phyloP scores from a whole-genome alignment of 1,140 invertebrate species.

The Drosophila truncata region DNA sequence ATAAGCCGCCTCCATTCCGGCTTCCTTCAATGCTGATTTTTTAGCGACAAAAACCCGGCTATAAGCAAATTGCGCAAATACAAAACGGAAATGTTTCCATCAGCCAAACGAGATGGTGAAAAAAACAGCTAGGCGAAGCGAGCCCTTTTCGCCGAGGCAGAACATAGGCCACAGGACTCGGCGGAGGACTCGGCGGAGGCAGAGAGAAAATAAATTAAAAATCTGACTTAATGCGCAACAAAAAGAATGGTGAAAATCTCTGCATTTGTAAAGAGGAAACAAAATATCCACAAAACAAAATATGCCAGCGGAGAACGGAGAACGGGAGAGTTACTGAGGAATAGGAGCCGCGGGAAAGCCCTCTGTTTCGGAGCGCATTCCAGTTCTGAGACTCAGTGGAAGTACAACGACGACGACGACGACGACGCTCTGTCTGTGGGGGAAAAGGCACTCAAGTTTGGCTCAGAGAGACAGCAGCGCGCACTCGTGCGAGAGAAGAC shows the following conservation, averaged over 20 bases:
- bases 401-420: slow-evolving; percentile 56
- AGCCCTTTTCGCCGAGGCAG: slow-evolving; percentile 14
- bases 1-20: neutral
- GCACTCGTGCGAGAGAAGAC: slow-evolving; percentile 38
- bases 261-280: slow-evolving; percentile 74
- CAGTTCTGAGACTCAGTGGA: slow-evolving; percentile 51
- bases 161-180: neutral
- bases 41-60: slow-evolving; percentile 30
- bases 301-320: slow-evolving; percentile 62
- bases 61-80: slow-evolving; percentile 72
- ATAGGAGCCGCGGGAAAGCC: slow-evolving; percentile 21
- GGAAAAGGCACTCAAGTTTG: slow-evolving; percentile 53
- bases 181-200: slow-evolving; percentile 23
- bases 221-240: slow-evolving; percentile 73
- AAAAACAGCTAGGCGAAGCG: slow-evolving; percentile 24
- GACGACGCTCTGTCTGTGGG: slow-evolving; percentile 71
- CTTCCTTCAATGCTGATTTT: slow-evolving; percentile 10
- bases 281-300: slow-evolving; percentile 75
- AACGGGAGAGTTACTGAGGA: slow-evolving; percentile 39
- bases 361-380: slow-evolving; percentile 43
- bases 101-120: slow-evolving; percentile 31
- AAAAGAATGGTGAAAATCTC: slow-evolving; percentile 67
- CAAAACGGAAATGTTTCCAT: slow-evolving; percentile 75
- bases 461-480: slow-evolving; percentile 20
- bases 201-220: slow-evolving; percentile 76